phyloP scores from a whole-genome alignment of 2,888 invertebrate species.

The Mongoloraphidia duomilia region DNA sequence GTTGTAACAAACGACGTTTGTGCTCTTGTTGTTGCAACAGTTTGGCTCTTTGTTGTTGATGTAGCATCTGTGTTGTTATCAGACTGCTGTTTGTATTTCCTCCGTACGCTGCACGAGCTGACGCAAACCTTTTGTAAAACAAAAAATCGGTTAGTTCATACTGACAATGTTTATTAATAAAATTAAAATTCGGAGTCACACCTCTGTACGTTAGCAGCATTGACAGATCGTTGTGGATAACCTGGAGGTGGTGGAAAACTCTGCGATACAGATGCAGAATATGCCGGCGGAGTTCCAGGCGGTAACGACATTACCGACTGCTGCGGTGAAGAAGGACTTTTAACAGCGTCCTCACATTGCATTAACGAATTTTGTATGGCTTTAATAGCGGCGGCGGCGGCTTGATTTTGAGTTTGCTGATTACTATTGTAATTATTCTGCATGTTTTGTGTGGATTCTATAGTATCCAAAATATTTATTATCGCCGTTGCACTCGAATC shows the following conservation, averaged over 20 bases:
- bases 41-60: conserved; percentile 34
- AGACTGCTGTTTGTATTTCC: conserved; percentile 12
- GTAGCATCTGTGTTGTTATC: conserved; percentile 23
- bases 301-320: conserved; percentile 29
- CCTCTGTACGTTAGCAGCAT: conserved; percentile 5
- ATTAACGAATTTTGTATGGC: conserved; percentile 84
- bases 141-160: too few relatives aligned
- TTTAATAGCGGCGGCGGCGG: conserved; percentile 71
- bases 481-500: conserved; percentile 31
- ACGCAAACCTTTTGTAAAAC: too few relatives aligned
- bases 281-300: conserved; percentile 45
- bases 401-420: conserved; percentile 31
- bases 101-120: too few relatives aligned
- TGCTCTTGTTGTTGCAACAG: conserved; percentile 34
- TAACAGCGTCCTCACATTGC: conserved; percentile 53
- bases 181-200: too few relatives aligned
- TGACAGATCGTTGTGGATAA: conserved; percentile 19
- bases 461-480: conserved; percentile 30
- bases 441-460: conserved; percentile 21
- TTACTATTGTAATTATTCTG: conserved; percentile 9
- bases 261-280: conserved; percentile 26
- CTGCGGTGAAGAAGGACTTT: conserved; percentile 42
- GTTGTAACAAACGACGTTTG: conserved; percentile 57
- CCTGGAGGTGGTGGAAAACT: conserved; percentile 28
- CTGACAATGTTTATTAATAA: too few relatives aligned